Base-by-base conservation (phyloP, 2,113 vertebrate genomes). In the Pseudorasbora parva region DNA sequence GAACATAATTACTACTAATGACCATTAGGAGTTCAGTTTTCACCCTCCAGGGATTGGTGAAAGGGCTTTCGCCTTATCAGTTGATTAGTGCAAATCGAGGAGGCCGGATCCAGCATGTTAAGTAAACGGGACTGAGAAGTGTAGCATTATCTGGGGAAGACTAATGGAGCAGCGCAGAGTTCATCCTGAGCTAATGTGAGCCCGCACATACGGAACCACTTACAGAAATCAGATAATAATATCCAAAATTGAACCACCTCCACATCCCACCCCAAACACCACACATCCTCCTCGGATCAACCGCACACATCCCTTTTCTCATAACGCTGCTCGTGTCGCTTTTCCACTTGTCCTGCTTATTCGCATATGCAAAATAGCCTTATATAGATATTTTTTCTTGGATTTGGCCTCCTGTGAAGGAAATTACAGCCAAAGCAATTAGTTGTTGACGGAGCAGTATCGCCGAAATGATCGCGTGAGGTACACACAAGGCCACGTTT, bases 1-100 rank as follows among this genome's bases (percentile, higher is more conserved):
- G 89, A 92, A 84, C 91, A 85, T 93, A 94, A 94, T 95, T 94
- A 93, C 91, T 91, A 89, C 92, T 95, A 95, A 95, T 94, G 92
- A 94, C 92, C 94, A 94, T 94, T 93, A 94, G 89, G 91, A 93
- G 92, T 92, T 92, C 91, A 88, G 89, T 92, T 94, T 92, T 89
- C 91, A 90, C 90, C 91, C 93, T 91, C 91, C 77, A 60, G 93
- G 92, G 91, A 91, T 88, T 45, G 68, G 41, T 89, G 89, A 92
- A 93, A 92, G 89, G 91, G 89, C 92, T 92, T 93, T 90, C 85
- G 89, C 93, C 92, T 94, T 94, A 93, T 93, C 93, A 93, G 93
- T 92, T 93, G 93, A 94, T 95, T 94, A 94, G 92, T 85, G 90
- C 91, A 94, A 94, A 94, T 91, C 91, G 91, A 90, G 90, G 69